Evolutionary conservation across 2,888 invertebrate species (phyloP), one percentile per base, ranked within the genome.

Genomic region (Cactoblastis cactorum): DNA sequence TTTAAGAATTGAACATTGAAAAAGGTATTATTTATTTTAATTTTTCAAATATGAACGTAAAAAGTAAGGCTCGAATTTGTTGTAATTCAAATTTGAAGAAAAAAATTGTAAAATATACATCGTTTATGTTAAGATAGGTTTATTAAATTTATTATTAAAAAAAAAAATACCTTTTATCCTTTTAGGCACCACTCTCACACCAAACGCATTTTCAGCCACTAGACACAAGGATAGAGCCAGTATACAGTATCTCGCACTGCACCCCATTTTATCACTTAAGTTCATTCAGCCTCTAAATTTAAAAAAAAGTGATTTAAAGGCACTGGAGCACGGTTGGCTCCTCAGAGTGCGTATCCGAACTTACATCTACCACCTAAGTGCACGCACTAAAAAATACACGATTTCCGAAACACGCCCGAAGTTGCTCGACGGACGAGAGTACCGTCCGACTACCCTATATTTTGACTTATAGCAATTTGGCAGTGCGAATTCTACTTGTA

Each of bases 371-470:
- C 18, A 32, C 46, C 71, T 61, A 50, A 68, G 65, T 69, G 66
- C 74, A 74, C 74, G 73, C 71, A 69, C 64, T 58, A 57, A 57
- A 66, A 53, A 46, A 57, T 49, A 46, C n/a, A 51, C 49, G 15
- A 18, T 47, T 28, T 37, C 58, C 59, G 48, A 60, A 69, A 63
- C 71, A 69, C 71, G 62, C 63, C 69, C 69, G 72, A 62, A 67
- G 67, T 63, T 63, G 72, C 73, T 65, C 76, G 63, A 71, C 75
- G 69, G 69, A 68, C 77, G 77, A 90, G 72, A 80, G 83, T 75
- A 82, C 88, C 87, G 86, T 77, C 83, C 88, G 87, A 83, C 86
- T 89, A 91, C 90, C 90, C 91, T 91, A 91, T 91, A 91, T 92
- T 91, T 91, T 90, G 87, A 91, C 83, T 90, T 88, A 84, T 90